These are phyloP conservation scores for Aspidiotus rigidus DNA, from an alignment of 2,888 invertebrate genomes.

Conservation along the genomic window DNA sequence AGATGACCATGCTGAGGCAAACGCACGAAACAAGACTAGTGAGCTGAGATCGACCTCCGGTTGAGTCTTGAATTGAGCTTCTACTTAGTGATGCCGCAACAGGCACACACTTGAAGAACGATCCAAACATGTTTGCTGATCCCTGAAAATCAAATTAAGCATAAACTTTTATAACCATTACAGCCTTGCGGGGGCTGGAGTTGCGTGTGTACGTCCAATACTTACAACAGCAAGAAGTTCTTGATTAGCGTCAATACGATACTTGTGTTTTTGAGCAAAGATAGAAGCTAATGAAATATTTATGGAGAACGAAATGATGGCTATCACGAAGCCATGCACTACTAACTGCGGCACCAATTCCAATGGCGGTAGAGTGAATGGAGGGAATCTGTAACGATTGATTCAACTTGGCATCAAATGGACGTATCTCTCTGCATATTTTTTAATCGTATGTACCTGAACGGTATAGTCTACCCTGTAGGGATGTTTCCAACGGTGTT, in stretches of 20 bases:
- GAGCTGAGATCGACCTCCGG: slow-evolving; percentile 73
- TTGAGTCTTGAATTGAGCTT: slow-evolving; percentile 63
- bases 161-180: not conserved
- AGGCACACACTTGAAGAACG: slow-evolving; percentile 58
- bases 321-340: slow-evolving; percentile 56
- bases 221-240: slow-evolving; percentile 55
- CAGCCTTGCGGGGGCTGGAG: too few species aligned
- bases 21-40: slow-evolving; percentile 69
- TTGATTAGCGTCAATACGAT: slow-evolving; percentile 62
- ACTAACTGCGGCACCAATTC: slow-evolving; percentile 49
- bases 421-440: not conserved
- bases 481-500: slow-evolving; percentile 66
- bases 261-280: slow-evolving; percentile 59
- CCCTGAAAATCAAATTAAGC: slow-evolving; percentile 43
- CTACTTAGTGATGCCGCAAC: slow-evolving; percentile 57
- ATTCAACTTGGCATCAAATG: not conserved
- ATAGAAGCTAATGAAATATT: slow-evolving; percentile 66
- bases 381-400: slow-evolving; percentile 50
- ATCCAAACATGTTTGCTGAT: slow-evolving; percentile 57
- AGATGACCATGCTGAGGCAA: slow-evolving; percentile 65
- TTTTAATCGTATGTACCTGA: too few species aligned
- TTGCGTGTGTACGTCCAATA: not conserved
- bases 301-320: slow-evolving; percentile 62
- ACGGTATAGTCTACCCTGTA: slow-evolving; percentile 57
- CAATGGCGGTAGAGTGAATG: slow-evolving; percentile 51